phyloP scores from a whole-genome alignment of 2,888 invertebrate species.

The Diarsia brunnea region DNA sequence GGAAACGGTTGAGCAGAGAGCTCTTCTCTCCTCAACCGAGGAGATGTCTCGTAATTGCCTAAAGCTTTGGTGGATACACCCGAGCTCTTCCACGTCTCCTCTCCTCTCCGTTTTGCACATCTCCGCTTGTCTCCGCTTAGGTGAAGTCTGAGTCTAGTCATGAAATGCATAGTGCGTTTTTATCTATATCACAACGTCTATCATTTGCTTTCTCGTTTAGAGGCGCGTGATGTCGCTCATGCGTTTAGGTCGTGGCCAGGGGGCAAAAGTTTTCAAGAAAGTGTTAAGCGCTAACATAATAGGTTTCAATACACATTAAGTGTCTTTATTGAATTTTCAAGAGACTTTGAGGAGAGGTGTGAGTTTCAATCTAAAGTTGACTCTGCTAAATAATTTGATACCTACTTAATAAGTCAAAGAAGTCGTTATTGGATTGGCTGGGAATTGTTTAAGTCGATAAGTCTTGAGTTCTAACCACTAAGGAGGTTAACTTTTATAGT shows the following conservation, averaged over 20 bases:
- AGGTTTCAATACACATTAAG: slow-evolving; percentile 63
- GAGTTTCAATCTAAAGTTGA: slow-evolving; percentile 26
- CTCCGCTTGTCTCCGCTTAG: too few relatives aligned
- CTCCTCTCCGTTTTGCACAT: too few relatives aligned
- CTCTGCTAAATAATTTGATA: slow-evolving; percentile 25
- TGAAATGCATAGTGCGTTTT: too few relatives aligned
- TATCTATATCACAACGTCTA: not conserved
- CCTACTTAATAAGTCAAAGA: slow-evolving; percentile 24
- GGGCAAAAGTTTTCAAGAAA: slow-evolving; percentile 39
- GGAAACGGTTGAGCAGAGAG: too few relatives aligned
- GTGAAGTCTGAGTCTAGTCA: too few relatives aligned
- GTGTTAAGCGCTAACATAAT: slow-evolving; percentile 43
- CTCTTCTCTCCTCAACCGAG: too few relatives aligned
- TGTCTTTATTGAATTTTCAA: slow-evolving; percentile 60
- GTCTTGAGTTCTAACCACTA: not conserved
- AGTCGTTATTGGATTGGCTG: slow-evolving; percentile 9
- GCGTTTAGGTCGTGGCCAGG: not conserved
- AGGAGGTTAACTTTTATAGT: too few relatives aligned
- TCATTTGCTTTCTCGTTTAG: not conserved
- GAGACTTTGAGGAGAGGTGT: slow-evolving; percentile 35
- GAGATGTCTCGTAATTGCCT: too few relatives aligned
- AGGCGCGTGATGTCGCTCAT: not conserved
- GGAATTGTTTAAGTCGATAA: slow-evolving; percentile 14
- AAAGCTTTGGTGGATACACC: too few relatives aligned
- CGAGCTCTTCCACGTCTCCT: too few relatives aligned